Percentiles rank a stretch among this genome's conserved stretches.
These are phyloP conservation scores for Arbacia lixula DNA, from an alignment of 53 echinoderm and acorn worm genomes.

Conservation along the genomic window DNA sequence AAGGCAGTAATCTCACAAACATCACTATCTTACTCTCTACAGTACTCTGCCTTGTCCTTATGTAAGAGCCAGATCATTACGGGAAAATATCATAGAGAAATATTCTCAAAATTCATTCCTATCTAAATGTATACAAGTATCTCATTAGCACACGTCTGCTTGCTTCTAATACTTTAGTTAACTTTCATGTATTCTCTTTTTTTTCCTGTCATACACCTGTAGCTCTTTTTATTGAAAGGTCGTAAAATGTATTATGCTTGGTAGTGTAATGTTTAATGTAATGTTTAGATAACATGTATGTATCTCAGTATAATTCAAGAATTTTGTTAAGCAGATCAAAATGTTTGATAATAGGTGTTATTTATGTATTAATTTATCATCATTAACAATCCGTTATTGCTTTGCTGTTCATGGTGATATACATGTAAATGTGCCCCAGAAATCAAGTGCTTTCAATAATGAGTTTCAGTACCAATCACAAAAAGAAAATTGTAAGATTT, in stretches of 20 bases:
- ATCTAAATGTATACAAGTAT: too few species aligned
- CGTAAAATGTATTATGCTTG: too few species aligned
- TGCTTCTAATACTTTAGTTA: background rate
- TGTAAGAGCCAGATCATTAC: too few species aligned
- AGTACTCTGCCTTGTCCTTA: too few species aligned
- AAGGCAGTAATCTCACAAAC: background rate
- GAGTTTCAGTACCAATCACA: conserved; percentile 10
- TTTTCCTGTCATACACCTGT: too few species aligned
- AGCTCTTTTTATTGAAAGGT: too few species aligned
- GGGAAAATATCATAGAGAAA: too few species aligned
- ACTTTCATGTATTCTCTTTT: too few species aligned
- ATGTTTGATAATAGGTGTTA: conserved; percentile 1
- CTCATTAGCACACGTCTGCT: conserved; percentile 13
- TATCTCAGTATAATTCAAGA: too few species aligned
- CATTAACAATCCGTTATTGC: conserved; percentile 28
- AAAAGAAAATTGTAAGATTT: conserved; percentile 19
- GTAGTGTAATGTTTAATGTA: too few species aligned
- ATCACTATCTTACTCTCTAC: background rate
- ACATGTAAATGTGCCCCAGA: conserved; percentile 10
- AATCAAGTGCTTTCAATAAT: conserved; percentile 26
- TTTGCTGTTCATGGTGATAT: conserved; percentile 18
- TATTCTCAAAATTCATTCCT: conserved; percentile 19
- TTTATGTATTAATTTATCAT: conserved; percentile 23
- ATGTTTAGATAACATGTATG: too few species aligned
- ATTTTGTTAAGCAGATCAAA: too few species aligned